Percentiles rank a stretch among this genome's conserved stretches.
These are phyloP conservation scores for Natrix natrix DNA, from an alignment of 2,797 vertebrate species.

Conservation along the genomic window DNA sequence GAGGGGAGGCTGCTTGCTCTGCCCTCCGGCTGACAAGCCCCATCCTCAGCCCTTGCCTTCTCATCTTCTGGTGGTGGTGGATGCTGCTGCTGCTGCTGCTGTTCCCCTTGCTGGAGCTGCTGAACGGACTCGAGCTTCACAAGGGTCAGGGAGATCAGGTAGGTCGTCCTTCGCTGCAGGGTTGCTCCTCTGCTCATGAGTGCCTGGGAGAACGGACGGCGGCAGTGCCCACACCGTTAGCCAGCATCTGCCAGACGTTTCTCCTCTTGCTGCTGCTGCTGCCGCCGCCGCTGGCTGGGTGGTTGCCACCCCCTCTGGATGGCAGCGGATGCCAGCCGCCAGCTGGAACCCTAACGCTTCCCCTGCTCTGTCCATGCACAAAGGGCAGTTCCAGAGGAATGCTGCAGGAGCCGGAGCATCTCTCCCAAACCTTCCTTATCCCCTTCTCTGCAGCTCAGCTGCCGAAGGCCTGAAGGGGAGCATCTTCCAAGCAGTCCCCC, in stretches of 20 bases:
- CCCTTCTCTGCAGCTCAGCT: not conserved
- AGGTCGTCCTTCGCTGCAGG: constrained; percentile 93
- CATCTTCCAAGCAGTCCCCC: not conserved
- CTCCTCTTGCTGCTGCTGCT: constrained; percentile 5
- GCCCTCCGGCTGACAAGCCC: constrained; percentile 49
- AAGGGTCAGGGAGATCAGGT: constrained; percentile 95
- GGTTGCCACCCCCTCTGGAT: constrained; percentile 15
- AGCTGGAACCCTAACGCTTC: constrained; percentile 2
- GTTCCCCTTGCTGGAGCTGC: constrained; percentile 49
- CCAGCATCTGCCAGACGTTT: constrained; percentile 34
- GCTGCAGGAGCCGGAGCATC: not conserved
- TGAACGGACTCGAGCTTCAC: constrained; percentile 91
- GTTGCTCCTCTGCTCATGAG: constrained; percentile 88
- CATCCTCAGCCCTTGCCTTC: constrained; percentile 47
- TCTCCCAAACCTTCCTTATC: constrained; percentile 17
- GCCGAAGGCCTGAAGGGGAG: constrained; percentile 3
- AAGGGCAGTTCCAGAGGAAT: constrained; percentile 17
- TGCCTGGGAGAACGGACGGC: constrained; percentile 72
- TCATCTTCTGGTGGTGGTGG: constrained; percentile 15
- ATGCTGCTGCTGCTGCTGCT: not conserved
- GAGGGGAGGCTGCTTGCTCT: not conserved
- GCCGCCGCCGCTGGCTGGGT: not conserved
- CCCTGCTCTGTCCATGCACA: constrained; percentile 7
- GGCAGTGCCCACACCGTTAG: constrained; percentile 60
- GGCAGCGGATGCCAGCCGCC: constrained; percentile 6